phyloP scores from a whole-genome alignment of 2,797 vertebrate species.

The Tragelaphus oryx region DNA sequence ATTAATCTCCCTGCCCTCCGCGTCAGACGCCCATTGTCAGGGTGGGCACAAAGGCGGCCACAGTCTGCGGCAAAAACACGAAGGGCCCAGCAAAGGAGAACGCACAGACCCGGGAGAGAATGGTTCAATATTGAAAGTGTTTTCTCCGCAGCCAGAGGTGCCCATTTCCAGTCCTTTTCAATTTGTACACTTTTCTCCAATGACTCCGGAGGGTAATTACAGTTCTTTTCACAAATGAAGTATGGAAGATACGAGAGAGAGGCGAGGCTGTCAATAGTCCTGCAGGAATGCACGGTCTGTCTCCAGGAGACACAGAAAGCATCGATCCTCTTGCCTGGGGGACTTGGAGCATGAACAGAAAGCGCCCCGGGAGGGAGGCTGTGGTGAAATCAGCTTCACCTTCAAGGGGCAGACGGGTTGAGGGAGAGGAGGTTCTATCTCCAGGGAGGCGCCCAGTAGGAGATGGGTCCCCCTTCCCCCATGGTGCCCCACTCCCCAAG shows the following conservation, averaged over 20 bases:
- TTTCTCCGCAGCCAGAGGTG: conserved; percentile 77
- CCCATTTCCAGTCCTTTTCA: conserved; percentile 79
- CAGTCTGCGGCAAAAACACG: background rate
- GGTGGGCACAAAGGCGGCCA: background rate
- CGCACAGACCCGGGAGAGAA: conserved; percentile 45
- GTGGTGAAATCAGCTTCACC: background rate
- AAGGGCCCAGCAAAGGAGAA: conserved; percentile 52
- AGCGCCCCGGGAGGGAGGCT: background rate
- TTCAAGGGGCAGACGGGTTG: background rate
- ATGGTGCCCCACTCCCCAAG: background rate
- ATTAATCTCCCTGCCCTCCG: conserved; percentile 23
- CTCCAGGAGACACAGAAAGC: conserved; percentile 55
- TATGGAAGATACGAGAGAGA: conserved; percentile 50
- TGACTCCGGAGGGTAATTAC: conserved; percentile 80
- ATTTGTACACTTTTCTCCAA: conserved; percentile 66
- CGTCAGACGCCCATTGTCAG: conserved; percentile 55
- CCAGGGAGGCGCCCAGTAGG: background rate
- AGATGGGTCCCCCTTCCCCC: background rate
- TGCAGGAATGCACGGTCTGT: conserved; percentile 47
- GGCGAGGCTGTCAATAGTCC: conserved; percentile 75
- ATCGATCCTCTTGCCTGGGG: conserved; percentile 64
- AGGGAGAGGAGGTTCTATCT: background rate
- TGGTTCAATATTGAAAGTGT: conserved; percentile 73
- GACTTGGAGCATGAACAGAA: background rate
- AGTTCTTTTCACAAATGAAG: conserved; percentile 81